Base-by-base conservation (phyloP, 1,140 invertebrate genomes). In the Drosophila kohkoa region DNA sequence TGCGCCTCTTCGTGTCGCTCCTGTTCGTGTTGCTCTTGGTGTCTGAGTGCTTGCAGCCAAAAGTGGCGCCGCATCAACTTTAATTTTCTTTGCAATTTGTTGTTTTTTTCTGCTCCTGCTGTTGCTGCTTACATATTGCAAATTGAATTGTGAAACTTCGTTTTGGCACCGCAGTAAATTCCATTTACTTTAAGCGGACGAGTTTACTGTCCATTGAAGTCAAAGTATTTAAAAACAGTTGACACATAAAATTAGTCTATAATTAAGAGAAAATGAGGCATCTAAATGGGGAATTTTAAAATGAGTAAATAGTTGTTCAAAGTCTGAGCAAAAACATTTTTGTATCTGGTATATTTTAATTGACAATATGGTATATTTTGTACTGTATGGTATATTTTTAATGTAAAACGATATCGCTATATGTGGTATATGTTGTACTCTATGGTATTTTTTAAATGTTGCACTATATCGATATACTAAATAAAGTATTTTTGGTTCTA, bases 31-130 rank as follows among this genome's bases (percentile, higher is more conserved):
- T 25, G 20, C 28, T 30, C 10, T 46, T 48, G 58, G 43, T 59
- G 45, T 20, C 60, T 41, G 5, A 6, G 25, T 16, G 16, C 32
- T 62, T 46, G 7, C 57, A 32, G 32, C 55, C 59, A 45, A 51
- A 70, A 72, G 57, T 82, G 86, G 78, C 86, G 86, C 75, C 86
- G 72, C 66, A 79, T 90, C 67, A 71, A 71, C 73, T 73, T 72
- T 48, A 66, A 79, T 82, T 82, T 79, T 63, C 46, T 70, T 59
- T 69, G 63, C 13, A 45, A 55, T 68, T 57, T 69, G 35, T 43
- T 54, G 10, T 10, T 38, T 38, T 38, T 38, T 38, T 38, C 0
- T 15, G 15, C 20, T 20, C 5, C 7, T 16, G 15, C 2, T 20
- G 3, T 0, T 25, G 10, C 1, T 16, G 15, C 30, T 11, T 57